These are phyloP conservation scores for Oscheius sp. DNA, from an alignment of 2,888 invertebrate genomes.

Conservation along the genomic window DNA sequence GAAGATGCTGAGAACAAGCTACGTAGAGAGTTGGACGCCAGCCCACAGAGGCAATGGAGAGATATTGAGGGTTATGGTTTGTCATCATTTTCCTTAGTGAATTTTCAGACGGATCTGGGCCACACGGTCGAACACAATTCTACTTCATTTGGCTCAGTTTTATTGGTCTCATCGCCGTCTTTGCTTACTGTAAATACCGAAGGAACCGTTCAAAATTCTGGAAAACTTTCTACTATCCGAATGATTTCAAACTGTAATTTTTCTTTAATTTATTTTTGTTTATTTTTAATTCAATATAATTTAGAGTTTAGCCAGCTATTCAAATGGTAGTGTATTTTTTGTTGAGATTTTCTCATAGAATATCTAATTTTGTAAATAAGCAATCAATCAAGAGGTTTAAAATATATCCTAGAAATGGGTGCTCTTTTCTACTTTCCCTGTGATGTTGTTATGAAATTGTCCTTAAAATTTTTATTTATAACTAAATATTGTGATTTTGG, in stretches of 20 bases:
- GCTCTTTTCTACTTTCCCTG: background rate
- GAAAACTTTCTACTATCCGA: conserved; percentile 69
- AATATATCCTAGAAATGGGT: too few species aligned
- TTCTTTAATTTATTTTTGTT: conserved; percentile 30
- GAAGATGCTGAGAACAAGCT: conserved; percentile 60
- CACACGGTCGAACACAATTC: conserved; percentile 30
- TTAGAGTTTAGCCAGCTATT: background rate
- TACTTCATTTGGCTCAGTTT: conserved; percentile 51
- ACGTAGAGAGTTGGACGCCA: conserved; percentile 48
- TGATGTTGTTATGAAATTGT: background rate
- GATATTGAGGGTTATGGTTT: conserved; percentile 54
- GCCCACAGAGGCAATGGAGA: conserved; percentile 59
- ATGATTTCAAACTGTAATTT: conserved; percentile 69
- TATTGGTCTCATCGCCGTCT: conserved; percentile 51
- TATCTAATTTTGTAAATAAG: too few species aligned
- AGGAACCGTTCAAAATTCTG: conserved; percentile 67
- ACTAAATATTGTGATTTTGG: background rate
- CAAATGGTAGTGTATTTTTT: background rate
- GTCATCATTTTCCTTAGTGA: background rate
- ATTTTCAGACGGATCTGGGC: conserved; percentile 10
- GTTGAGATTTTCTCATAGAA: too few species aligned
- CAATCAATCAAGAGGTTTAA: too few species aligned
- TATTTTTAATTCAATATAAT: background rate
- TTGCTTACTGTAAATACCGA: conserved; percentile 66
- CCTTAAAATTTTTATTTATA: background rate